Evolutionary conservation across 2,797 vertebrate species (phyloP), one percentile per base, ranked within the genome.

Genomic region (Urocyon cinereoargenteus): DNA sequence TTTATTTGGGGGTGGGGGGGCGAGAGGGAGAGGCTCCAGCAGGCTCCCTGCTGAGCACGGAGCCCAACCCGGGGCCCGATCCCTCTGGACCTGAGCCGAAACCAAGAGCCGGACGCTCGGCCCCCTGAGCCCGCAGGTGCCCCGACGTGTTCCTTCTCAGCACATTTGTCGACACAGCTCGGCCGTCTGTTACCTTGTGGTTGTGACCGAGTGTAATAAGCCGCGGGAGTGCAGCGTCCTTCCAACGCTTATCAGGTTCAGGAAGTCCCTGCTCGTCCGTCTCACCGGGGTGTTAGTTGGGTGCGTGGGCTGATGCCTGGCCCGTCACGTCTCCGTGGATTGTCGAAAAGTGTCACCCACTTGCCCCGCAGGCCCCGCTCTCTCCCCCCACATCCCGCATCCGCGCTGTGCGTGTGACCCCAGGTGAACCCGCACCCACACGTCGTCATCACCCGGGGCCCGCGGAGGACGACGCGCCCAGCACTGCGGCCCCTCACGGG

Each of bases 301-400:
- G 49, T 9, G 19, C 4, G 0, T 0, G 1, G 10, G 24, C 5
- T 10, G n/a, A 45, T 4, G 3, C 16, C 10, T 9, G 51, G 15
- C 51, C 2, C 15, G 16, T 22, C 70, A 14, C 55, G 0, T 49
- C 14, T 18, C 12, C 0, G 45, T 26, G 31, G n/a, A 7, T 8
- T 16, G 61, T 59, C 49, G 7, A 1, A 31, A 26, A 9, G 0
- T 0, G n/a, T 70, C 68, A 7, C 21, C 26, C 26, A 2, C 45
- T 64, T 83, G 22, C 40, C n/a, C 45, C 28, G 24, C 5, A 8
- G 16, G 12, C 70, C 26, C 5, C 70, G 40, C 40, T 45, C 4
- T 18, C 18, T 10, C 18, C 53, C 6, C 13, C 24, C 40, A 9
- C 51, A n/a, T 13, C 53, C 40, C 18, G 0, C 90, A 21, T 21